Evolutionary conservation across 2,113 vertebrate genomes (phyloP), one percentile per base, ranked within the genome.

Genomic region (Odontophorus gujanensis): DNA sequence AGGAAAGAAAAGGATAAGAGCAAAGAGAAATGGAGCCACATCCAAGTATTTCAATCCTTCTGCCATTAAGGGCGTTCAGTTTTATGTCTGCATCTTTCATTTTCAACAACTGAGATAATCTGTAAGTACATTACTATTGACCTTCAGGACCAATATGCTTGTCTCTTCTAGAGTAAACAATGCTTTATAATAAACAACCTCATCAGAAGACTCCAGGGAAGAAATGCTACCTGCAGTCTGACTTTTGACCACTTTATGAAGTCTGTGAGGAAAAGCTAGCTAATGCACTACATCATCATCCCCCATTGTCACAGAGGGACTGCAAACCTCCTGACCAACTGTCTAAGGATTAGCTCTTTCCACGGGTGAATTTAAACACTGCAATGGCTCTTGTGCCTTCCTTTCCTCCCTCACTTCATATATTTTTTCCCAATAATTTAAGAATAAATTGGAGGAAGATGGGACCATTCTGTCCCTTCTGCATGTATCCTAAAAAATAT

Each of bases 71-170:
- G 81, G 21, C 62, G 36, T 83, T 89, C 87, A 57, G 21, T 67
- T 90, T 90, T 88, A 63, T 40, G 40, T 72, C 73, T 94, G 57
- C 58, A n/a, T 87, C 87, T 95, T 93, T 91, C 57, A 85, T 92
- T 83, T 96, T 91, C 87, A 94, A 75, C 88, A 88, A 32, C 11
- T 87, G 34, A 65, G 82, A 53, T 26, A 30, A 78, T 94, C 78
- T 91, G 62, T 82, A 88, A 85, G 71, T 84, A 89, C 45, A 28
- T 87, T 94, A 65, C 87, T 88, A 65, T 93, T 91, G 89, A 91
- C 68, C 48, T 87, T 26, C 76, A 83, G 72, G 82, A 75, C 93
- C 85, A 85, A 63, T 68, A 45, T 2, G 2, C 30, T 63, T 58
- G 47, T 91, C 47, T 92, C 47, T 86, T 84, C 83, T 63, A 17